Conservation (phyloP, 2,888 invertebrate genomes). For the Chymomyza amoena region DNA sequence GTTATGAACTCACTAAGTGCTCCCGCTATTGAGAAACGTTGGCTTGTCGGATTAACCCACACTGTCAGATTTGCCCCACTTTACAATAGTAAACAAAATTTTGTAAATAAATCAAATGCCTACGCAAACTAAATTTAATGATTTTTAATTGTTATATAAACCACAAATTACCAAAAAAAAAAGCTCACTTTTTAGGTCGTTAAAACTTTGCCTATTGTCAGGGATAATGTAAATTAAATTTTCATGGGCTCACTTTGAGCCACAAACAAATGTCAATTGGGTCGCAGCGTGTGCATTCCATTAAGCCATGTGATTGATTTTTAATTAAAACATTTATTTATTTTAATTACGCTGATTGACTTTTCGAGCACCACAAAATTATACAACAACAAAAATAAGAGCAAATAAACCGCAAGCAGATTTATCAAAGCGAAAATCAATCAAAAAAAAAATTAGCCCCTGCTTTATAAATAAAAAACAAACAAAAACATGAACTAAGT, state of each 20-base stretch:
- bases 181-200: background rate
- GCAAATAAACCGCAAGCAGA: constrained; percentile 5
- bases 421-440: background rate
- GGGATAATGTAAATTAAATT: background rate
- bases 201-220: background rate
- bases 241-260: constrained; percentile 3
- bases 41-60: too few relatives aligned
- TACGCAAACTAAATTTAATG: background rate
- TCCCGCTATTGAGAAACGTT: too few relatives aligned
- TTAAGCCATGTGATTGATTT: constrained; percentile 56
- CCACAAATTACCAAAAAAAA: background rate
- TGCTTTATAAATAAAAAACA: constrained; percentile 31
- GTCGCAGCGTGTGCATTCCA: background rate
- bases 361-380: constrained; percentile 43
- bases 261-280: constrained; percentile 31
- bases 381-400: background rate
- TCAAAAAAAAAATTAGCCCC: background rate
- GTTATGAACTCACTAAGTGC: too few relatives aligned
- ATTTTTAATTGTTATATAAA: background rate
- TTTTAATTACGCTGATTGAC: constrained; percentile 62
- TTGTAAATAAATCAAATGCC: background rate
- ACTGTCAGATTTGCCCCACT: too few relatives aligned
- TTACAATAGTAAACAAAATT: too few relatives aligned
- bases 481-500: constrained; percentile 39
- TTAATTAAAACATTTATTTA: constrained; percentile 64